Conservation (phyloP, 2,888 invertebrate genomes). For the Rhagophthalmus giganteus region DNA sequence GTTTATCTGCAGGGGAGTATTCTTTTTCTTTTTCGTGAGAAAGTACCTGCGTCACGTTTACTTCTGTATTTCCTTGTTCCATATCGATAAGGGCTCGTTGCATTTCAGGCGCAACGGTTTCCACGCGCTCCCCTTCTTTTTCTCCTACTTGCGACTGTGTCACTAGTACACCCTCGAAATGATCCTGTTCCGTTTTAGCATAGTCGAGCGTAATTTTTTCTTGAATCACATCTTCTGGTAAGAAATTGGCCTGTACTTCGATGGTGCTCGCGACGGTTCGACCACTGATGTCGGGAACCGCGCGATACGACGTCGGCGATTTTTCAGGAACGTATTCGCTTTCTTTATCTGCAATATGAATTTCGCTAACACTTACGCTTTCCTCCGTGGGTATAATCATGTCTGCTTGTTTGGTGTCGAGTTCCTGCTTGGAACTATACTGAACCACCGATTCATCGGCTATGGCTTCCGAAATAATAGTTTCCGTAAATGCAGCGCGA, state of each 20-base stretch:
- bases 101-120: conserved; percentile 44
- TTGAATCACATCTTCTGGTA: conserved; percentile 42
- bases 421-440: conserved; percentile 50
- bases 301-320: conserved; percentile 52
- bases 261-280: conserved; percentile 58
- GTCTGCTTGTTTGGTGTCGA: conserved; percentile 54
- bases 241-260: conserved; percentile 56
- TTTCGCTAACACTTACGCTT: conserved; percentile 58
- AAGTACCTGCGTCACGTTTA: conserved; percentile 54
- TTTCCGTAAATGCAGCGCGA: conserved; percentile 56
- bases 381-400: conserved; percentile 38
- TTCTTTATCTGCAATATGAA: conserved; percentile 58
- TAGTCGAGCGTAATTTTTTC: conserved; percentile 52
- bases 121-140: conserved; percentile 54
- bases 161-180: conserved; percentile 60
- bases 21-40: conserved; percentile 56
- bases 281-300: conserved; percentile 55
- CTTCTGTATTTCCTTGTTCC: conserved; percentile 46
- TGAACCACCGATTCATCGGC: conserved; percentile 60
- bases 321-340: conserved; percentile 51
- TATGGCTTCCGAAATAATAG: conserved; percentile 52
- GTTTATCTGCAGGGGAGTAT: conserved; percentile 50
- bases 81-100: conserved; percentile 50
- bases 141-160: conserved; percentile 59
- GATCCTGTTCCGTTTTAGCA: conserved; percentile 57